Conservation (phyloP, 2,113 vertebrate genomes). For the Sinocyclocheilus maitianheensis region DNA sequence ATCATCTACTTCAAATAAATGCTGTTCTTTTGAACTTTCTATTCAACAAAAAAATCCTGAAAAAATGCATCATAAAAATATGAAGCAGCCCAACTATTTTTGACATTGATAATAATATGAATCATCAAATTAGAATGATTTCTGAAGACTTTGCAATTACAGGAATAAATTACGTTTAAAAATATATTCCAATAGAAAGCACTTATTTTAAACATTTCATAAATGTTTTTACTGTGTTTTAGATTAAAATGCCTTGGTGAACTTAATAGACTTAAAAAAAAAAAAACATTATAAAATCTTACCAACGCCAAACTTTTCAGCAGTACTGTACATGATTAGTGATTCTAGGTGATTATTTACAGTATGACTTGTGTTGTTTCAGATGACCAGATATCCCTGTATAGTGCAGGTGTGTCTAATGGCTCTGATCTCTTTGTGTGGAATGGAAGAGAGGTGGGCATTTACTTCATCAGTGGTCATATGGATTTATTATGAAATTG, state of each 20-base stretch:
- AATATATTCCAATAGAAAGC: not conserved
- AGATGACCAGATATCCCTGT: conserved; percentile 84
- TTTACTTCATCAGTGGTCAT: not conserved
- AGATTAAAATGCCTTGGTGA: not conserved
- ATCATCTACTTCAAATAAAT: no score
- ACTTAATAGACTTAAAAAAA: not conserved
- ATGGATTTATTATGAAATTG: not conserved
- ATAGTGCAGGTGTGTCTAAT: conserved; percentile 75
- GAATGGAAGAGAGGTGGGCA: conserved; percentile 90
- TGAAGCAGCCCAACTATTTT: no score
- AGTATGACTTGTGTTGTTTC: conserved; percentile 53
- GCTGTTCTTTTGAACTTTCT: not conserved
- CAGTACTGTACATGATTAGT: not conserved
- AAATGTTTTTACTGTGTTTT: not conserved
- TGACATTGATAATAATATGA: not conserved
- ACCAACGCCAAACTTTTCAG: not conserved
- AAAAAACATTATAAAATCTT: not conserved
- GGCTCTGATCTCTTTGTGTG: conserved; percentile 89
- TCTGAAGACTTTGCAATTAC: not conserved
- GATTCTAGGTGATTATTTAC: conserved; percentile 25
- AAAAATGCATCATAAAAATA: not conserved
- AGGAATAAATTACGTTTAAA: not conserved
- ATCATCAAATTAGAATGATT: not conserved
- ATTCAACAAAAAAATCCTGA: not conserved
- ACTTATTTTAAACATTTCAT: not conserved